Base-by-base conservation (phyloP, 1,140 invertebrate genomes). In the Rhopalosiphum maidis region DNA sequence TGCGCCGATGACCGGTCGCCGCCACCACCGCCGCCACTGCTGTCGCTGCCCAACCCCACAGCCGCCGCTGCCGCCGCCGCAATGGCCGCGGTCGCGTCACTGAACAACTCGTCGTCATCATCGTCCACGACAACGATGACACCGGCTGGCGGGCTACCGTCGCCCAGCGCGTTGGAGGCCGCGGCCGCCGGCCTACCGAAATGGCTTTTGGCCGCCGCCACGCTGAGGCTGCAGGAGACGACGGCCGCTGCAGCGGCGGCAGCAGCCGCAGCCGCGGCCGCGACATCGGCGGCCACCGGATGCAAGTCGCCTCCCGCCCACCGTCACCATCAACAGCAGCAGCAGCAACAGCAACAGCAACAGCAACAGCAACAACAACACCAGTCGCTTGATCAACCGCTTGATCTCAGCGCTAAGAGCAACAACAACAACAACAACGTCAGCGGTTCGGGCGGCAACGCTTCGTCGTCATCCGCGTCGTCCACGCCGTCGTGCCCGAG, bases 381-480 rank as follows among this genome's bases (percentile, higher is more conserved):
- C 8, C 41, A 43, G 90, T 46, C 91, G 46, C n/a, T 93, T 18
- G 97, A 97, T 94, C 97, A 97, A 95, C 97, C 97, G 43, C 96
- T 98, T 94, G 97, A 98, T 96, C 96, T 98, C 94, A 97, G 97
- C 95, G 97, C 97, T 94, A 97, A 97, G 95, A 86, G 91, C 91
- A 55, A 15, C 37, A 54, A 35, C 92, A 46, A 8, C 51, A 51
- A 86, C 48, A 77, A 88, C 94, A 54, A 93, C 94, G 35, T 55
- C 25, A 48, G 41, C 90, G 43, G 46, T 95, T 95, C 60, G 30
- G 0, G 94, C 95, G 0, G 95, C 95, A 95, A 95, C 93, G 77
- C 87, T 91, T 90, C 93, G 60, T 89, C 88, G n/a, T 94, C 92
- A 86, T 90, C 93, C 55, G 88, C 93, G 46, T 91, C 93, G 89